Conservation (phyloP, 2,888 invertebrate genomes). For the Trissonchulus sp. region DNA sequence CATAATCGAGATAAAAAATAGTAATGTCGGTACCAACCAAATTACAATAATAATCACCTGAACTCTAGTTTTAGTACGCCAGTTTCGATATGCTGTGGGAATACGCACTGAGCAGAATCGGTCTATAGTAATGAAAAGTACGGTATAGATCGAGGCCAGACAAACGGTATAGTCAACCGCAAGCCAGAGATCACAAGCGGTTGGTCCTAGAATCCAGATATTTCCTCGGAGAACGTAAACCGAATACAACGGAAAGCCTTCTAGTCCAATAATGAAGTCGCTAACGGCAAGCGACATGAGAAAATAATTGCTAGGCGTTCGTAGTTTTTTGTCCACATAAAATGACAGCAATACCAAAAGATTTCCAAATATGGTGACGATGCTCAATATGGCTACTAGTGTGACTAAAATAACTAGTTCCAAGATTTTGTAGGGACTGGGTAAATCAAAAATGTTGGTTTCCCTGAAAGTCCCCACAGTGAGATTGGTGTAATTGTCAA, state of each 20-base stretch:
- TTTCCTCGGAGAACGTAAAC: slow-evolving; percentile 91
- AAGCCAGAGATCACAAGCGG: slow-evolving; percentile 94
- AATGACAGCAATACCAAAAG: slow-evolving; percentile 61
- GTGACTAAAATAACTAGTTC: background rate
- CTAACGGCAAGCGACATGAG: slow-evolving; percentile 95
- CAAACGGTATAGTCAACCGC: slow-evolving; percentile 98
- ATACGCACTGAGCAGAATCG: slow-evolving; percentile 97
- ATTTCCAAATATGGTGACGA: slow-evolving; percentile 64
- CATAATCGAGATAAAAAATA: slow-evolving; percentile 96
- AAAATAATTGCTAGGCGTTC: slow-evolving; percentile 98
- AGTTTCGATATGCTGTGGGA: slow-evolving; percentile 89
- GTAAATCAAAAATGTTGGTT: background rate
- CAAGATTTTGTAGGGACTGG: background rate
- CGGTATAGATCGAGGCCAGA: slow-evolving; percentile 96
- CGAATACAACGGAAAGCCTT: slow-evolving; percentile 97
- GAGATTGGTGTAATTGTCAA: too few relatives aligned
- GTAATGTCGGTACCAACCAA: slow-evolving; percentile 88
- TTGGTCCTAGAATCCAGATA: slow-evolving; percentile 84
- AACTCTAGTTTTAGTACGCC: slow-evolving; percentile 87
- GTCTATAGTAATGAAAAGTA: slow-evolving; percentile 94
- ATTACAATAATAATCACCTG: slow-evolving; percentile 91
- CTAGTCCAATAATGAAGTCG: slow-evolving; percentile 91
- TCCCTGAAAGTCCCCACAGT: too few relatives aligned
- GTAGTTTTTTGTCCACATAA: slow-evolving; percentile 55
- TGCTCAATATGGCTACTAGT: slow-evolving; percentile 38